Percentiles rank a stretch among this genome's conserved stretches.
Conservation (phyloP, 2,888 invertebrate genomes). For the Pollenia griseotomentosa region DNA sequence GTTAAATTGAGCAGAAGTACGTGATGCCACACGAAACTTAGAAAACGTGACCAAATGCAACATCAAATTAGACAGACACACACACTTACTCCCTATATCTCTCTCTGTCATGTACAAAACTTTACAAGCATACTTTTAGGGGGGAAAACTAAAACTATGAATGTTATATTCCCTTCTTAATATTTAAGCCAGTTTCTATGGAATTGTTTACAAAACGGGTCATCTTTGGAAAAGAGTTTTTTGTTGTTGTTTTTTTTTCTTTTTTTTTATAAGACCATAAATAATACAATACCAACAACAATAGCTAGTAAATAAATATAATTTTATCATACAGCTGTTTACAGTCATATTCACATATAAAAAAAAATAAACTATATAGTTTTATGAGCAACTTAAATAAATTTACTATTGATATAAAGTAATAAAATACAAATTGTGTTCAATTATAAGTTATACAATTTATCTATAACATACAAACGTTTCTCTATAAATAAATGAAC, state of each 20-base stretch:
- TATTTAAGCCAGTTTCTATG: conserved; percentile 32
- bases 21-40: conserved; percentile 76
- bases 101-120: too few species aligned
- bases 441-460: conserved; percentile 58
- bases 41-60: conserved; percentile 74
- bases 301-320: conserved; percentile 56
- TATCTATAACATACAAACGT: conserved; percentile 10
- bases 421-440: conserved; percentile 72
- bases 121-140: not conserved
- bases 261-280: conserved; percentile 48
- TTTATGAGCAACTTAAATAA: conserved; percentile 72
- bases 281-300: conserved; percentile 61
- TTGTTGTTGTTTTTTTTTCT: not conserved
- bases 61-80: conserved; percentile 42
- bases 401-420: conserved; percentile 70
- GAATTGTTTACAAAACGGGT: conserved; percentile 52
- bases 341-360: not conserved
- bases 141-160: not conserved
- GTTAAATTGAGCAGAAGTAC: conserved; percentile 75
- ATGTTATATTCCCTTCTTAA: conserved; percentile 19
- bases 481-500: not conserved
- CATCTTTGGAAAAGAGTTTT: conserved; percentile 30
- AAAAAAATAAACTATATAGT: conserved; percentile 28
- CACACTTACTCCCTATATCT: not conserved
- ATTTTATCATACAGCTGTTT: conserved; percentile 31